Conservation (phyloP, 1,140 invertebrate species). For the Leptinotarsa defecta region DNA sequence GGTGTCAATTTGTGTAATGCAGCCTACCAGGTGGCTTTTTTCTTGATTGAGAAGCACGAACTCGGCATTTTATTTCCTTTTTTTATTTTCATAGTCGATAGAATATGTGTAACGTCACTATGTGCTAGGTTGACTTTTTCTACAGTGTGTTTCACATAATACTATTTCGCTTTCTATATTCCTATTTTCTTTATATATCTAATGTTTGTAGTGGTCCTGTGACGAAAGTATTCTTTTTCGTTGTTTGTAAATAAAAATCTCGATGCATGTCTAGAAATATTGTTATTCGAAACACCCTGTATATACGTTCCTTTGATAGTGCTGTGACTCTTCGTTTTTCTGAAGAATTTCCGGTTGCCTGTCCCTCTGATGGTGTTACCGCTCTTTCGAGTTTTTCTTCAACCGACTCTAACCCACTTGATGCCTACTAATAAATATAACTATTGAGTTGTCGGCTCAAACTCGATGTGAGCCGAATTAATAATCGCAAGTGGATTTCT, state of each 20-base stretch:
- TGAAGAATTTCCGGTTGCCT: background rate
- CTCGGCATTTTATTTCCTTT: conserved; percentile 24
- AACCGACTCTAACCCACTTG: background rate
- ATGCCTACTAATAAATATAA: too few relatives aligned
- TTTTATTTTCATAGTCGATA: conserved; percentile 13
- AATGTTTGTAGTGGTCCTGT: conserved; percentile 20
- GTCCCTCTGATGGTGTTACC: background rate
- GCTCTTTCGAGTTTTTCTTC: background rate
- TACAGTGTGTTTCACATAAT: conserved; percentile 36
- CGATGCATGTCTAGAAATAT: conserved; percentile 19
- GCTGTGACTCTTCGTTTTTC: background rate
- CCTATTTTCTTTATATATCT: conserved; percentile 27
- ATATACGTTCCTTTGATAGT: background rate
- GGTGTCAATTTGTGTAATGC: too few relatives aligned
- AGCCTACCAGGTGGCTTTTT: background rate
- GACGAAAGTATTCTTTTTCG: conserved; percentile 7
- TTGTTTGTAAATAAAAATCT: conserved; percentile 33
- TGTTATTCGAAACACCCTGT: conserved; percentile 35
- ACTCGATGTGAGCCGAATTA: too few relatives aligned
- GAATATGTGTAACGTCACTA: conserved; percentile 16
- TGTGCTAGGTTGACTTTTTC: conserved; percentile 18
- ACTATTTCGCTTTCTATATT: conserved; percentile 19
- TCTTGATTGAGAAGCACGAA: background rate
- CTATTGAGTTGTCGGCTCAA: too few relatives aligned
- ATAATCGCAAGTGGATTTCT: too few relatives aligned